Conservation (phyloP, 2,113 vertebrate species). For the Prolemur simus region DNA sequence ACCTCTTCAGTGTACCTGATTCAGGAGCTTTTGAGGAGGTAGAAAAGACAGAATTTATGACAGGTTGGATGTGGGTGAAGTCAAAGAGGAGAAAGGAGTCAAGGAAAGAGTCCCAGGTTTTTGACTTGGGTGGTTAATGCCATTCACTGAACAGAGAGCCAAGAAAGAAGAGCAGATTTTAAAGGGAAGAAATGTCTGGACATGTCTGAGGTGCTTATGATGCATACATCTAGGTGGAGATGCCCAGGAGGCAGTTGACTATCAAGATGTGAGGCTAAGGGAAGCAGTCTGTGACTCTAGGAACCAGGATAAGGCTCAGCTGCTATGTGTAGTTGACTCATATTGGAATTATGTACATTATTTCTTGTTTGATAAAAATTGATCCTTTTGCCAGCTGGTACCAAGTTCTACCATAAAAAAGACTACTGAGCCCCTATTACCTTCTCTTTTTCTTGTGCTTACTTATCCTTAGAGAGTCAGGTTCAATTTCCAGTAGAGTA, state of each 20-base stretch:
- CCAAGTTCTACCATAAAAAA: neutral
- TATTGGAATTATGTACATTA: neutral
- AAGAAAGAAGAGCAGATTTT: constrained; percentile 15
- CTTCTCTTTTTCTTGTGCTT: neutral
- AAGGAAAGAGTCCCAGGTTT: neutral
- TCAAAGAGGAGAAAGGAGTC: neutral
- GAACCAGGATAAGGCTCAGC: neutral
- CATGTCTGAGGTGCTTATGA: neutral
- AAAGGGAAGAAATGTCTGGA: neutral
- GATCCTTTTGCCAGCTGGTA: neutral
- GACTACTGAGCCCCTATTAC: neutral
- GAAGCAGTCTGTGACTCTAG: neutral
- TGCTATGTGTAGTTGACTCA: neutral
- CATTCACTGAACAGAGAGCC: neutral
- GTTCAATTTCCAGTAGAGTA: constrained; percentile 38
- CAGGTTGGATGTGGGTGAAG: neutral
- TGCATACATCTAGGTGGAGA: neutral
- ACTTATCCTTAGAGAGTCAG: constrained; percentile 11
- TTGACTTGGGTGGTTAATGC: neutral
- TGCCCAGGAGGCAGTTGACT: constrained; percentile 5
- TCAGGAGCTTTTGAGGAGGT: neutral
- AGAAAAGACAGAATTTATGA: constrained; percentile 18
- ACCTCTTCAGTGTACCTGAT: neutral
- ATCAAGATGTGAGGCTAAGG: neutral
- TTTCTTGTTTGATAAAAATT: constrained; percentile 48